These are phyloP conservation scores for Mormyrus iriodes DNA, from an alignment of 2,113 vertebrate species.

Conservation along the genomic window DNA sequence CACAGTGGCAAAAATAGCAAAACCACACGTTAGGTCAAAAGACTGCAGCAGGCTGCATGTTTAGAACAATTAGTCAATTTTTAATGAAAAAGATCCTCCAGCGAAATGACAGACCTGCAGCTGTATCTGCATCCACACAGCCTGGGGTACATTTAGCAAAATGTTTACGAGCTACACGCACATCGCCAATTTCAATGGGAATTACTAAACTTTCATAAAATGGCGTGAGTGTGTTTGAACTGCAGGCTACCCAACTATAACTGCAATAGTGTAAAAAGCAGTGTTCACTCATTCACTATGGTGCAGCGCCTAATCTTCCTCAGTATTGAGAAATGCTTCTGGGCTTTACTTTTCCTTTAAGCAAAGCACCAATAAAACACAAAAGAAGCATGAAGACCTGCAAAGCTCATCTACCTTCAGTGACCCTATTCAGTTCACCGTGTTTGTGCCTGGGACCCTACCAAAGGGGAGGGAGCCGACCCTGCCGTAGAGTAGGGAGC, in stretches of 20 bases:
- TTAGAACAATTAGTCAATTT: constrained; percentile 1
- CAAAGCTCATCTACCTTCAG: not conserved
- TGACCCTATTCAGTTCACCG: not conserved
- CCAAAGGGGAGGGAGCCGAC: too few relatives aligned
- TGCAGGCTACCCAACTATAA: not conserved
- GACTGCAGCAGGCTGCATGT: not conserved
- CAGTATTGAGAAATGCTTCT: not conserved
- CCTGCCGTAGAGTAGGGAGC: too few relatives aligned
- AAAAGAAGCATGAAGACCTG: not conserved
- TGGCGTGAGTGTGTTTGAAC: not conserved
- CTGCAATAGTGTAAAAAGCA: not conserved
- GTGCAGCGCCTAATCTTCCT: too few relatives aligned
- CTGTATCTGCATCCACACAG: not conserved
- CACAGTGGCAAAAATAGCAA: not conserved
- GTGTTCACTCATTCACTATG: not conserved
- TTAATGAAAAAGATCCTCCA: not conserved
- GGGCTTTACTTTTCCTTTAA: not conserved
- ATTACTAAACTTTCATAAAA: not conserved
- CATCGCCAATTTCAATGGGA: not conserved
- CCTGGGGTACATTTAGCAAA: not conserved
- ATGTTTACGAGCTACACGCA: not conserved
- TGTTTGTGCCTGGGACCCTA: not conserved
- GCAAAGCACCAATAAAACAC: not conserved
- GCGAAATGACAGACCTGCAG: not conserved
- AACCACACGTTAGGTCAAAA: not conserved